Percentiles rank a stretch among this genome's conserved stretches.
Evolutionary conservation across 2,888 invertebrate species (phyloP).

Genomic region (Agrotis exclamationis): DNA sequence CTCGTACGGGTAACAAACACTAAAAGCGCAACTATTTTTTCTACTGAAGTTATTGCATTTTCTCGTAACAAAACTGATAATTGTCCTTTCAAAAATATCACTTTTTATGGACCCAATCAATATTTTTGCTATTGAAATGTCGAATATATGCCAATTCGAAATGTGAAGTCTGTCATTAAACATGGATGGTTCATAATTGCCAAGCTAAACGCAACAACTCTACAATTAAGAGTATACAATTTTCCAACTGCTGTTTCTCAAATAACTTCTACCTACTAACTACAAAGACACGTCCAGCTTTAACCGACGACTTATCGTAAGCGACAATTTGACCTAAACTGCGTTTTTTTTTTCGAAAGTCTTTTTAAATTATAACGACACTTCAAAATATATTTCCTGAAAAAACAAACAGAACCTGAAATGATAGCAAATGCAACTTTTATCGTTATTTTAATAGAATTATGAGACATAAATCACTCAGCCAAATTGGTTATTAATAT

Average conservation of each 20-base stretch:
- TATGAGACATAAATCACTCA: no score
- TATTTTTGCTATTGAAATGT: no score
- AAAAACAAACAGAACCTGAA: no score
- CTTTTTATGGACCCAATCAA: not conserved
- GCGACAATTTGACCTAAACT: no score
- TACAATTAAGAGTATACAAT: not conserved
- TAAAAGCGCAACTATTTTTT: constrained; percentile 20
- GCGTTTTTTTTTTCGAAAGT: no score
- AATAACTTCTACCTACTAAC: constrained; percentile 18
- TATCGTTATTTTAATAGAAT: no score
- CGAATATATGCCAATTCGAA: not conserved
- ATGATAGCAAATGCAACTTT: no score
- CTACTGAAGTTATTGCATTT: not conserved
- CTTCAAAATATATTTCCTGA: no score
- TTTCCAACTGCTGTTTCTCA: no score
- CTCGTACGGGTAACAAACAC: not conserved
- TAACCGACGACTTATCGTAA: no score
- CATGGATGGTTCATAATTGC: not conserved
- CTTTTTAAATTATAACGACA: no score
- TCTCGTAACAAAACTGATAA: not conserved
- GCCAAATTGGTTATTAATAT: no score
- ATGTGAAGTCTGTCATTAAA: not conserved
- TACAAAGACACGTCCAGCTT: not conserved
- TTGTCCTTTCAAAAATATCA: not conserved
- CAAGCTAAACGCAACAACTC: not conserved